Percentiles rank a stretch among this genome's conserved stretches.
phyloP scores from a whole-genome alignment of 2,888 invertebrate genomes.

The Plutella xylostella region DNA sequence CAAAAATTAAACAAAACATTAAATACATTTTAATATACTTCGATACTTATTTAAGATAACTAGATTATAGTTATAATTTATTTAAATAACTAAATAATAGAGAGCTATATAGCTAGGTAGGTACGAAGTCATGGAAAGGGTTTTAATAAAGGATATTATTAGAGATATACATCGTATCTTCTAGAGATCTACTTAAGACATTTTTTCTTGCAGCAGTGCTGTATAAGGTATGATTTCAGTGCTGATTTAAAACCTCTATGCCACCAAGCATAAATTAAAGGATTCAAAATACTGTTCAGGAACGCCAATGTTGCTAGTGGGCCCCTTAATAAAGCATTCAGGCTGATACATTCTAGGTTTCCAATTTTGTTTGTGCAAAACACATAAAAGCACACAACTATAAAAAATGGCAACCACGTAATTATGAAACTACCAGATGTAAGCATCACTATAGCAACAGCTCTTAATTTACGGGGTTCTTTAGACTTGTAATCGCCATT shows the following conservation, averaged over 20 bases:
- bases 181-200: not conserved
- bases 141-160: not conserved
- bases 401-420: conserved; percentile 74
- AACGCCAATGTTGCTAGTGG: conserved; percentile 72
- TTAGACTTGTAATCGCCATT: conserved; percentile 24
- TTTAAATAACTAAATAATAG: no score
- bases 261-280: conserved; percentile 79
- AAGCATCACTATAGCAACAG: conserved; percentile 71
- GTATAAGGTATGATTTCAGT: conserved; percentile 39
- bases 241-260: conserved; percentile 73
- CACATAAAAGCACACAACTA: conserved; percentile 66
- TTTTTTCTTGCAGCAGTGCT: conserved; percentile 10
- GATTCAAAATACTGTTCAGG: conserved; percentile 72
- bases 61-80: no score
- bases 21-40: no score
- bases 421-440: conserved; percentile 72
- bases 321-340: conserved; percentile 64
- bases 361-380: conserved; percentile 58
- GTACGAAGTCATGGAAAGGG: no score
- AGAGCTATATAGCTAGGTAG: no score
- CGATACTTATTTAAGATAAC: no score
- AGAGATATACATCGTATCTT: not conserved
- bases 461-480: conserved; percentile 68
- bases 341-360: conserved; percentile 53
- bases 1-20: no score